phyloP scores from a whole-genome alignment of 2,797 vertebrate species.

The Cryptoblepharus egeriae region DNA sequence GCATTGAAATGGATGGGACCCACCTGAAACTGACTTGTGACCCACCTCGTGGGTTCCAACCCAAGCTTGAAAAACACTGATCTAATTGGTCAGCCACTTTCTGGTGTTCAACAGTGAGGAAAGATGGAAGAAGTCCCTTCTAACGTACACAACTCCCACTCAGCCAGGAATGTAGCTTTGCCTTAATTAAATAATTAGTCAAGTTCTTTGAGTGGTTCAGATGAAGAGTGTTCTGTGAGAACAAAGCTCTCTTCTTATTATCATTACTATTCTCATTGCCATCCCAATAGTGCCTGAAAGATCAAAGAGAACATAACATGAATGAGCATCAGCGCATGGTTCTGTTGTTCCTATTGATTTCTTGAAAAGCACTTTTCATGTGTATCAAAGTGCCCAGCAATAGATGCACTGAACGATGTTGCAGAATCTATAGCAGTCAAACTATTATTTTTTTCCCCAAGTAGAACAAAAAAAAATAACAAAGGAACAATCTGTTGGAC shows the following conservation, averaged over 20 bases:
- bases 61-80: too few species aligned
- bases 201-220: neutral
- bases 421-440: neutral
- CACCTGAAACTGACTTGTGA: too few species aligned
- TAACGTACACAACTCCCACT: neutral
- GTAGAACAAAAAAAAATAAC: neutral
- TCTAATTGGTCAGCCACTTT: neutral
- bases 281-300: neutral
- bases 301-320: constrained; percentile 17
- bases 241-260: neutral
- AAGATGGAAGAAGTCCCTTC: neutral
- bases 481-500: neutral
- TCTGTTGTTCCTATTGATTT: constrained; percentile 26
- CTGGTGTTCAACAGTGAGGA: neutral
- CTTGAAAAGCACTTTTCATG: constrained; percentile 26
- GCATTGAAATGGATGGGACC: too few species aligned
- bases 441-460: neutral
- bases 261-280: neutral
- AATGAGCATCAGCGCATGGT: neutral
- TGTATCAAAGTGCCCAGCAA: constrained; percentile 5
- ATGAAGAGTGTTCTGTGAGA: neutral
- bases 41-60: too few species aligned
- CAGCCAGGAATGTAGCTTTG: neutral
- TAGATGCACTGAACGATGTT: neutral
- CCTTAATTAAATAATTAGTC: constrained; percentile 25